Evolutionary conservation across 2,113 vertebrate genomes (phyloP).

Genomic region (Falco punctatus): DNA sequence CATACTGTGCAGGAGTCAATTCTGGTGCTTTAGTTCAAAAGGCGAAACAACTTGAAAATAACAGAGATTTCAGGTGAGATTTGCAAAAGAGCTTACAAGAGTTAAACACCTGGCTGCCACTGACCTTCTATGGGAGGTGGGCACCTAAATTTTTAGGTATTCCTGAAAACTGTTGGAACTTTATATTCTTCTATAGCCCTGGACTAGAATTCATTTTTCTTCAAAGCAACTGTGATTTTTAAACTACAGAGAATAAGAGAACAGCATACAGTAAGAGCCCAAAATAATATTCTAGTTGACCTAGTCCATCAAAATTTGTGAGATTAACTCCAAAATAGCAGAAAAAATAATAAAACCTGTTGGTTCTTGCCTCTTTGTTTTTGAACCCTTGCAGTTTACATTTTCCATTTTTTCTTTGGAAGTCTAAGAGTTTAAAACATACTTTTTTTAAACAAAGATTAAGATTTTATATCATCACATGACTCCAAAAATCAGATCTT

Average conservation of each 20-base stretch:
- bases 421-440: neutral
- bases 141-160: neutral
- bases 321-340: neutral
- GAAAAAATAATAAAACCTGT: neutral
- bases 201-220: neutral
- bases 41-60: neutral
- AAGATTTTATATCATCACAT: neutral
- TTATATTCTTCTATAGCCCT: neutral
- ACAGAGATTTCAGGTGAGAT: neutral
- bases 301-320: neutral
- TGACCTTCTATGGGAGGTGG: neutral
- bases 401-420: neutral
- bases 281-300: neutral
- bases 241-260: neutral
- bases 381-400: neutral
- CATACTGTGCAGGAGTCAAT: neutral
- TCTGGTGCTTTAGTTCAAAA: conserved; percentile 31
- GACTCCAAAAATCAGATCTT: neutral
- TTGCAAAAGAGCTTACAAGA: neutral
- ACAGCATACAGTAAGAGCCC: neutral
- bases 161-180: neutral
- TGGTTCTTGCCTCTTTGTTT: neutral
- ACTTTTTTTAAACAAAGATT: neutral
- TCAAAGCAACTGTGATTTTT: neutral
- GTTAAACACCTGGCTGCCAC: neutral